These are phyloP conservation scores for Urocitellus parryii DNA, from an alignment of 2,113 vertebrate species.

Conservation along the genomic window DNA sequence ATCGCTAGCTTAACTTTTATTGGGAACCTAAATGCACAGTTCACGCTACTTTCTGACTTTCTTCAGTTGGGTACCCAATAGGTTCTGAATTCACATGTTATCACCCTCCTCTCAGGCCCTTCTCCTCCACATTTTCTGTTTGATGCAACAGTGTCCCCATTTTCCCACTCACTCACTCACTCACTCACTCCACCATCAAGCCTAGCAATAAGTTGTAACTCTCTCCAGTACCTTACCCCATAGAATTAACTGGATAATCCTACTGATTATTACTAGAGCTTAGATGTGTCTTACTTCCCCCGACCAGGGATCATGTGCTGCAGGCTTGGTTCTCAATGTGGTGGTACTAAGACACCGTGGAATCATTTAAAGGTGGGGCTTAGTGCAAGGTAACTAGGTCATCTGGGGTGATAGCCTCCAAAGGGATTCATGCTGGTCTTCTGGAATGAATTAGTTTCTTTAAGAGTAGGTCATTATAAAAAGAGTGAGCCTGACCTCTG, in stretches of 20 bases:
- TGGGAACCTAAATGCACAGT: not conserved
- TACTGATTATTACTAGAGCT: not conserved
- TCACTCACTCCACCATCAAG: not conserved
- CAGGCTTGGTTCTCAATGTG: not conserved
- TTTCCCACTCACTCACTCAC: not conserved
- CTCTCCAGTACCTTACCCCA: not conserved
- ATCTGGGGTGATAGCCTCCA: not conserved
- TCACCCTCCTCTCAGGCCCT: not conserved
- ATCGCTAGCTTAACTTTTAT: not conserved
- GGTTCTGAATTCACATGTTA: not conserved
- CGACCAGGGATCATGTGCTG: accelerated
- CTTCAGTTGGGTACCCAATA: not conserved
- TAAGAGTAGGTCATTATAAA: not conserved
- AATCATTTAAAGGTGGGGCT: not conserved
- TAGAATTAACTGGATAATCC: not conserved
- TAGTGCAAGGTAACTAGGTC: not conserved
- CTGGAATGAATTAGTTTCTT: too few species aligned
- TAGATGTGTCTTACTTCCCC: too few species aligned
- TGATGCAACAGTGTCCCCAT: not conserved
- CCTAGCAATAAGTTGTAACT: not conserved
- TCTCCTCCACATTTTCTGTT: not conserved
- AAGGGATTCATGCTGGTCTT: not conserved
- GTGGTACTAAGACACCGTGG: not conserved
- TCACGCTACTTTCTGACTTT: not conserved
- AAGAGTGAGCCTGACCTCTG: not conserved